phyloP scores from a whole-genome alignment of 2,797 vertebrate species.

The Phrynocephalus forsythii region DNA sequence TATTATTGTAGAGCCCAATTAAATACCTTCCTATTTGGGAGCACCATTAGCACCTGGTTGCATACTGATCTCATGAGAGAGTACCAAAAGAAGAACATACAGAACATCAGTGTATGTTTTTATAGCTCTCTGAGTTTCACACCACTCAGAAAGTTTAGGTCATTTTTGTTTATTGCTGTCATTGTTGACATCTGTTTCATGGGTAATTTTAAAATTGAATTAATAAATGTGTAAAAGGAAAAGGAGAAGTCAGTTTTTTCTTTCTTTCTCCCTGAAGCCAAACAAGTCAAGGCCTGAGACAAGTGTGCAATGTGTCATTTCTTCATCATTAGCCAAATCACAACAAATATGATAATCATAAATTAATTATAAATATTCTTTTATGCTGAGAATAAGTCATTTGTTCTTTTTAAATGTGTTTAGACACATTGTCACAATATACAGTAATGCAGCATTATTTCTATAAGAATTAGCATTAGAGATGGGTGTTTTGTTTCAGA shows the following conservation, averaged over 20 bases:
- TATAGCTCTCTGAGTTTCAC: background rate
- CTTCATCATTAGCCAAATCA: conserved; percentile 41
- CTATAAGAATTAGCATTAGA: background rate
- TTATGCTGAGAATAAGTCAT: background rate
- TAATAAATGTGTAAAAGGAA: background rate
- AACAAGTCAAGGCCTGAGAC: conserved; percentile 2
- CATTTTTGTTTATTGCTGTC: background rate
- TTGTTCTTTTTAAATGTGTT: background rate
- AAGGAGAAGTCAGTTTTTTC: background rate
- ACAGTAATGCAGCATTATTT: background rate
- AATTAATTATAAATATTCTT: background rate
- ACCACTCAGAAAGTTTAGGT: background rate
- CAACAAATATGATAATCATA: conserved; percentile 6
- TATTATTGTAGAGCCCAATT: background rate
- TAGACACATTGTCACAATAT: background rate
- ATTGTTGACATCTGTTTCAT: background rate
- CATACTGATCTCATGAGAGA: background rate
- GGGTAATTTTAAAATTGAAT: background rate
- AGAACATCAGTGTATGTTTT: background rate
- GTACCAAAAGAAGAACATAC: background rate
- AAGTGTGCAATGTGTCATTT: conserved; percentile 8
- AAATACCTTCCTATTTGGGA: background rate
- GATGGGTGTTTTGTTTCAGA: too few species aligned
- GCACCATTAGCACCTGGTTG: background rate
- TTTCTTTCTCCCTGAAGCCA: conserved; percentile 9